Base-by-base conservation (phyloP, 2,888 invertebrate species). In the Rhagonycha lutea region DNA sequence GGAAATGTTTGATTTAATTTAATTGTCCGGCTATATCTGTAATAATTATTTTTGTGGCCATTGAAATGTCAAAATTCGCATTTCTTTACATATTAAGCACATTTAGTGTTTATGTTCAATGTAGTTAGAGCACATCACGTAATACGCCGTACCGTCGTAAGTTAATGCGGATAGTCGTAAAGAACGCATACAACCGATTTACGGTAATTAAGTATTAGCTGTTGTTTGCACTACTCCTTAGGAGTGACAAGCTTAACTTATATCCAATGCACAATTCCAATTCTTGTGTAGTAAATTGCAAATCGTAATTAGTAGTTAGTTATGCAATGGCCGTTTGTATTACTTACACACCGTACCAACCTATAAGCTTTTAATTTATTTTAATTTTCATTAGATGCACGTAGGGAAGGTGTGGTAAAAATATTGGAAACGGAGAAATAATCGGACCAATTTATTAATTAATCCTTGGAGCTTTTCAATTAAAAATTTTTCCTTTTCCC, bases 151-250 rank as follows among this genome's bases (percentile, higher is more conserved):
- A 79, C 79, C 80, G 83, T 84, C 84, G 83, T 84, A 83, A 84
- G 80, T 83, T 83, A 83, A 84, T 82, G 82, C 83, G 83, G 80
- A 80, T 80, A 83, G 83, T 84, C 84, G 83, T 85, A 84, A 84
- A 84, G 81, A 79, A 79, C 80, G 78, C 72, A 81, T 79, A 81
- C 81, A 83, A 81, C 82, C 84, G 82, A 83, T 83, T 83, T 83
- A 78, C 82, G 81, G 82, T 84, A 84, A 84, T 84, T 84, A 84
- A 83, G 81, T 81, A 83, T 81, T 82, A 80, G 80, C 80, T 82
- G 84, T 78, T 82, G 84, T 78, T 78, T 78, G 74, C 78, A 76
- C 78, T 72, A 32, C 74, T 74, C 67, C 72, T 69, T 71, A 65
- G 68, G 63, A 73, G 70, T 73, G 77, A 78, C 77, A 78, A 72